Conservation (phyloP, 2,113 vertebrate genomes). For the Anolis carolinensis region DNA sequence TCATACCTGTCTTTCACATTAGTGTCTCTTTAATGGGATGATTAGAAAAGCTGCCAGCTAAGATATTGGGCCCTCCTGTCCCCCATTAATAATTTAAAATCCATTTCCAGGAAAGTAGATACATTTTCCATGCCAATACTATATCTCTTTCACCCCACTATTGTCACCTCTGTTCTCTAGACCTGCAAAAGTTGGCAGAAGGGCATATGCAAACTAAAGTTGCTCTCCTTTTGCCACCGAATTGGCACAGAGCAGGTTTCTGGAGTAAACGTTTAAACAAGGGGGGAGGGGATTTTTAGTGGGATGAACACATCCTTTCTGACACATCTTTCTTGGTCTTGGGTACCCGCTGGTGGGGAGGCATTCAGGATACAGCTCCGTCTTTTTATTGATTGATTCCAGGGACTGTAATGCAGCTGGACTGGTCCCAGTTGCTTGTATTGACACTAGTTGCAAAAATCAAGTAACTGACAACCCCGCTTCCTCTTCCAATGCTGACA, state of each 20-base stretch:
- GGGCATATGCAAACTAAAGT: neutral
- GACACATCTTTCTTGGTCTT: neutral
- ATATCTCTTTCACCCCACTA: neutral
- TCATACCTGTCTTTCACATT: neutral
- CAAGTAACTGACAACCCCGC: slow-evolving; percentile 20
- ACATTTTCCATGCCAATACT: neutral
- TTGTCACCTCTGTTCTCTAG: neutral
- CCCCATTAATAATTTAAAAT: neutral
- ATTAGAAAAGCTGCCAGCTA: neutral
- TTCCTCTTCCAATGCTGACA: neutral
- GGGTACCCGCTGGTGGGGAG: neutral
- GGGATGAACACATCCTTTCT: neutral
- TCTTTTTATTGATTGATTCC: slow-evolving; percentile 36
- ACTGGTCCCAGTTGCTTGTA: slow-evolving; percentile 18
- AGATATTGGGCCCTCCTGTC: neutral
- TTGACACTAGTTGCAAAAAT: slow-evolving; percentile 46
- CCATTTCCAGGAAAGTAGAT: neutral
- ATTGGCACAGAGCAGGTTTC: slow-evolving; percentile 37
- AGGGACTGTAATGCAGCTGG: slow-evolving; percentile 24
- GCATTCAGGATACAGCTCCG: accelerated
- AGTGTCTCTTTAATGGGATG: neutral
- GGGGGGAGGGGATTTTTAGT: slow-evolving; percentile 42
- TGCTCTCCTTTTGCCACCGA: slow-evolving; percentile 6
- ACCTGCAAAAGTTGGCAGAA: neutral
- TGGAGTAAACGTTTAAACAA: neutral